Base-by-base conservation (phyloP, 2,113 vertebrate genomes). In the Arothron firmamentum region DNA sequence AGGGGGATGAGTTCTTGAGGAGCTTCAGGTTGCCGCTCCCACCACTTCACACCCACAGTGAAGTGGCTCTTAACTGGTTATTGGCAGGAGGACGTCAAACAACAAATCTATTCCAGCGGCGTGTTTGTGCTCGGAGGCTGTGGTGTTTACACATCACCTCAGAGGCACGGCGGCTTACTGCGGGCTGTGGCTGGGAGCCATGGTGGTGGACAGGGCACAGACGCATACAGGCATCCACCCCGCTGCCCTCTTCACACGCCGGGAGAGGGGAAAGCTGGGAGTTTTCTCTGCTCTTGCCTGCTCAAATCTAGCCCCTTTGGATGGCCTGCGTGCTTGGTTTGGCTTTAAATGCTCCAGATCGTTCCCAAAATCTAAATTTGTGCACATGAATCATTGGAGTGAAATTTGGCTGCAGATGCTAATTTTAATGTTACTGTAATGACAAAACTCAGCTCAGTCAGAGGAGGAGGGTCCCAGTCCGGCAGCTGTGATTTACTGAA, bases 141-240 rank as follows among this genome's bases (percentile, higher is more conserved):
- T 64, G 57, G 65, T 85, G 79, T 84, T 87, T 82, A 69, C 62
- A 71, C 74, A 78, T 75, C 66, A 79, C 84, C 82, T 85, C 86
- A 76, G 82, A 73, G 67, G 67, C 71, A 72, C 56, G 65, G 71
- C 75, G 62, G 59, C 56, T 10, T 31, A 66, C 73, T 81, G 83
- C 59, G 78, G 80, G 68, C 71, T 65, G 75, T 75, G 83, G 80
- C 75, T 56, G 19, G 0, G 65, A 47, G 70, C 82, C 82, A 78
- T 28, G 58, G 64, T 65, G 79, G 79, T 82, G 74, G 72, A 78
- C 70, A 52, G 64, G 65, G 52, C 70, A 76, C 51, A 65, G 67
- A 56, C 66, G 52, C 62, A 46, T 43, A 56, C 64, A 77, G 67
- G 77, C 81, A 85, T 65, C 65, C 65, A 67, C 75, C 56, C 63